Evolutionary conservation across 2,888 invertebrate species (phyloP), one percentile per base, ranked within the genome.

Genomic region (Parasteatoda lunata): DNA sequence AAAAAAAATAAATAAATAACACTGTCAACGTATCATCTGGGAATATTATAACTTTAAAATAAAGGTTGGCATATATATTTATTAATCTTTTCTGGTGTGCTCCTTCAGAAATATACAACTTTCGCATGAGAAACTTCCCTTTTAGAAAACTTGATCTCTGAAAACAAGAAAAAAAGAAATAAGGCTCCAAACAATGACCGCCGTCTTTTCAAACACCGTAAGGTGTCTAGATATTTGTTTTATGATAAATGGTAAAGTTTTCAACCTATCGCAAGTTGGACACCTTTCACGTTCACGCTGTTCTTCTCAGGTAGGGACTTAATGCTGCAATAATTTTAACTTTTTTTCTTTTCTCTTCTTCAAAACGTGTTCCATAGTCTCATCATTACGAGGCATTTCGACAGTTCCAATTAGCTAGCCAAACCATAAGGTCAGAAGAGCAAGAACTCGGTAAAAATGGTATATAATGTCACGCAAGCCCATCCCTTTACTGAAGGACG

Each of bases 331-430:
- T 66, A 13, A 30, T 11, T n/a, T 66, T 13, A 75, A 75, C n/a
- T 47, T 54, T 54, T 13, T 54, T 54, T 30, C 30, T 75, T 71
- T 77, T 83, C 69, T 13, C 72, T 47, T 15, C 77, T 66, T 68
- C 64, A 52, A 77, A 77, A 83, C 83, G 79, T 84, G 84, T 84
- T 84, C 82, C 71, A 11, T 75, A 79, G 79, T 71, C 79, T 79
- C 79, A 78, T 79, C 78, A 84, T 84, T 84, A 84, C 73, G 66
- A 72, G 45, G 30, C 73, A 71, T 78, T 84, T 84, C 77, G 84
- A 84, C 84, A 73, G 84, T 78, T 84, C 79, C 84, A 84, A 84
- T 84, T 84, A 84, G 76, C 75, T 75, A 65, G 84, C 78, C 68
- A 73, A 84, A 73, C 78, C 84, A 54, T 47, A 73, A 65, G 84